Percentiles rank a stretch among this genome's conserved stretches.
Conservation (phyloP, 1,140 invertebrate genomes). For the Daktulosphaira vitifoliae region DNA sequence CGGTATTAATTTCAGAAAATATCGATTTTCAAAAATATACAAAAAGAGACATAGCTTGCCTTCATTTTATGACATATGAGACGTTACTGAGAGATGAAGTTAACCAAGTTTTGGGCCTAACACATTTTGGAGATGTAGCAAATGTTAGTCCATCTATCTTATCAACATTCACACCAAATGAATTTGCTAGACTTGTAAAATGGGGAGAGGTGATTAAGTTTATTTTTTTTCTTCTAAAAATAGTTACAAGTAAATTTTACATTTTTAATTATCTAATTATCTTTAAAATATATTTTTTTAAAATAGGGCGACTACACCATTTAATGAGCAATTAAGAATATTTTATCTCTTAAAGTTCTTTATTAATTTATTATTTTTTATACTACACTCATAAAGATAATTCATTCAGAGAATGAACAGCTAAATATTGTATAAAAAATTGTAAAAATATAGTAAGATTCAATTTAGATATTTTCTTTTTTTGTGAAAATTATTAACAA, state of each 20-base stretch:
- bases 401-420: no score
- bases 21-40: conserved; percentile 56
- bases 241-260: no score
- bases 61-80: conserved; percentile 61
- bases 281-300: background rate
- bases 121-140: conserved; percentile 55
- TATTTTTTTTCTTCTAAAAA: conserved; percentile 18
- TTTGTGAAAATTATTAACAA: no score
- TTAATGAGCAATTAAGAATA: no score
- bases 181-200: conserved; percentile 56
- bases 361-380: no score
- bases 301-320: no score
- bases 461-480: no score
- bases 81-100: conserved; percentile 61
- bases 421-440: no score
- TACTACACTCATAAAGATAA: no score
- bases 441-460: no score
- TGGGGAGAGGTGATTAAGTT: conserved; percentile 60
- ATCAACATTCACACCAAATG: conserved; percentile 56
- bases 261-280: background rate
- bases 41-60: conserved; percentile 56
- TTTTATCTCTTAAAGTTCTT: no score
- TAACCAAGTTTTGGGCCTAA: conserved; percentile 60
- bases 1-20: conserved; percentile 48
- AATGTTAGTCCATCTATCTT: conserved; percentile 52